Evolutionary conservation across 2,888 invertebrate genomes (phyloP).

Genomic region (Drosophila picticornis): DNA sequence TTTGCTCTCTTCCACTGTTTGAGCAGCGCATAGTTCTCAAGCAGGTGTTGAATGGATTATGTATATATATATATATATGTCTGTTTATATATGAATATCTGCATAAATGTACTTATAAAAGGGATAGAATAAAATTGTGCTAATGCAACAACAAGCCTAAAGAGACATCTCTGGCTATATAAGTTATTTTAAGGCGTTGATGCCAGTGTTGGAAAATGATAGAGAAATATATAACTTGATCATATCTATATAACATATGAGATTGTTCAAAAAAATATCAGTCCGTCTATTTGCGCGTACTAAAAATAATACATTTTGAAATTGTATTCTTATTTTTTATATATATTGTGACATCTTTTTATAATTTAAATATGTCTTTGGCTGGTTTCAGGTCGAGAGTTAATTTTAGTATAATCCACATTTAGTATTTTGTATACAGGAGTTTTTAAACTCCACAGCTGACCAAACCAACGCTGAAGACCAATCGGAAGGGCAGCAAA

Average conservation of each 20-base stretch:
- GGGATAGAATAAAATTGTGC: not conserved
- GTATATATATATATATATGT: not conserved
- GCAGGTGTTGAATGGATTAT: slow-evolving; percentile 39
- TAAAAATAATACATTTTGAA: no score
- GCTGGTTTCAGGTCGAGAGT: no score
- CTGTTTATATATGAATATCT: not conserved
- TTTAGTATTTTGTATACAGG: no score
- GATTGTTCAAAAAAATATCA: not conserved
- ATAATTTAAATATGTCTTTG: not conserved
- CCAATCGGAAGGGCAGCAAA: not conserved
- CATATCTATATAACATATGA: not conserved
- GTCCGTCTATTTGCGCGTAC: no score
- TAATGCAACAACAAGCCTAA: not conserved
- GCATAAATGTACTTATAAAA: not conserved
- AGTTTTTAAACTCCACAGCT: no score
- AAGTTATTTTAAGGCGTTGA: no score
- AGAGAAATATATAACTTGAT: no score
- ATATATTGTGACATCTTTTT: not conserved
- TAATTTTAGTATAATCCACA: no score
- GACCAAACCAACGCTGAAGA: no score
- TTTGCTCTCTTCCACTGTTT: slow-evolving; percentile 51
- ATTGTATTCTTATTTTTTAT: not conserved
- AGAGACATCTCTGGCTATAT: no score
- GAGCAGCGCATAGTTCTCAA: slow-evolving; percentile 61
- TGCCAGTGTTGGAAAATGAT: no score